Evolutionary conservation across 1,140 invertebrate genomes (phyloP).

Genomic region (Drosophila nigromelanica): DNA sequence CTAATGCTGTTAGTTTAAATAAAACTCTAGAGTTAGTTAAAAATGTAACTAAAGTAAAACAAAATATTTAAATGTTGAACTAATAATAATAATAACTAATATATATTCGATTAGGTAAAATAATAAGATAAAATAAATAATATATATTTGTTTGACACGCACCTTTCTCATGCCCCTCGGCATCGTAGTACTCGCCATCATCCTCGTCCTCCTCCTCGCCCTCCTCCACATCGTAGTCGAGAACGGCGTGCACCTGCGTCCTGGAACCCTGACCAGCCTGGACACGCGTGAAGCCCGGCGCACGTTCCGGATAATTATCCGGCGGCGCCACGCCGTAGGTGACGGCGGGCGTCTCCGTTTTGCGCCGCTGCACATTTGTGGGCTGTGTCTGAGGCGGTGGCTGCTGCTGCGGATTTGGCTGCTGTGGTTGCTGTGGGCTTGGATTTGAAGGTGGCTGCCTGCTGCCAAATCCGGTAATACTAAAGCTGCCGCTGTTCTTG

Average conservation of each 20-base stretch:
- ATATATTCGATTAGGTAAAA: too few species aligned
- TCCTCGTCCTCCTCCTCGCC: constrained; percentile 75
- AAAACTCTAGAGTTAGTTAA: too few species aligned
- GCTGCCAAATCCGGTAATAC: constrained; percentile 72
- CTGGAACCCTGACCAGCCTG: constrained; percentile 79
- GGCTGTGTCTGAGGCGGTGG: constrained; percentile 21
- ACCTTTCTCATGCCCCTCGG: constrained; percentile 65
- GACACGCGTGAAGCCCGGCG: constrained; percentile 80
- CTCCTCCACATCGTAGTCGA: constrained; percentile 83
- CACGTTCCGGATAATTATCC: constrained; percentile 73
- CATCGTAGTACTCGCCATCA: constrained; percentile 65
- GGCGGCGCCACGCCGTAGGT: constrained; percentile 64
- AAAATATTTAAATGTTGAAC: too few species aligned
- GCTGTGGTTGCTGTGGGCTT: constrained; percentile 17
- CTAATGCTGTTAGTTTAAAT: too few species aligned
- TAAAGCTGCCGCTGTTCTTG: constrained; percentile 75
- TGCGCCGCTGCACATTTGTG: constrained; percentile 26
- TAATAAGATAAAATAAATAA: too few species aligned
- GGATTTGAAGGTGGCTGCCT: constrained; percentile 34
- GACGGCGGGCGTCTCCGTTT: constrained; percentile 62
- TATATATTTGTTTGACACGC: constrained; percentile 2
- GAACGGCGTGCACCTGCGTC: constrained; percentile 82
- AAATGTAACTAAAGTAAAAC: too few species aligned
- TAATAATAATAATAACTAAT: too few species aligned
- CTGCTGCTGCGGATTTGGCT: constrained; percentile 23